These are phyloP conservation scores for Temnothorax nylanderi DNA, from an alignment of 1,140 invertebrate genomes.

Conservation along the genomic window DNA sequence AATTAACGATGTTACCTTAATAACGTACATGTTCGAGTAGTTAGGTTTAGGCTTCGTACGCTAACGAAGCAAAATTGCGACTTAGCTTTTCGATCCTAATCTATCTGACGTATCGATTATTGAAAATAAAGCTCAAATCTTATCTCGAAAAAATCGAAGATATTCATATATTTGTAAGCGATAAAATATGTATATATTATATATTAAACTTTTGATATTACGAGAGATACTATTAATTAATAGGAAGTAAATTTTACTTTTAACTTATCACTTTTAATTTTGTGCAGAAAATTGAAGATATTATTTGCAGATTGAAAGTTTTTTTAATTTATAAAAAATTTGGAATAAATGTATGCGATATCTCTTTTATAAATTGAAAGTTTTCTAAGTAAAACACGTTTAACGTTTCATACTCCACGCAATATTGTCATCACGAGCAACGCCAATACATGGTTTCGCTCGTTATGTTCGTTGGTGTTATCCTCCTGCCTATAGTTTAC, in stretches of 20 bases:
- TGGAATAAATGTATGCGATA: not conserved
- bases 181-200: not conserved
- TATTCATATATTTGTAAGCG: not conserved
- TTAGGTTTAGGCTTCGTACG: not conserved
- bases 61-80: conserved; percentile 42
- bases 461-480: conserved; percentile 47
- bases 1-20: conserved; percentile 44
- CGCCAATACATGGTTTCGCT: conserved; percentile 30
- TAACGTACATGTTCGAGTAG: conserved; percentile 39
- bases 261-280: not conserved
- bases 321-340: no score
- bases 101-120: not conserved
- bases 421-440: conserved; percentile 8
- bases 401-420: conserved; percentile 1
- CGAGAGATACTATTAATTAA: not conserved
- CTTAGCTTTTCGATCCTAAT: conserved; percentile 15
- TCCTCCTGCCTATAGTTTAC: conserved; percentile 37
- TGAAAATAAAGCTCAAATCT: not conserved
- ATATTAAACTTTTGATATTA: not conserved
- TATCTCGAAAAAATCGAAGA: not conserved
- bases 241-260: not conserved
- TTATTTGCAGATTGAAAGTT: not conserved
- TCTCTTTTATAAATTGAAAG: conserved; percentile 5
- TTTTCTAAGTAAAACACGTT: not conserved
- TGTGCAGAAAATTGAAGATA: not conserved